A percentile compares a stretch with the other conserved stretches of the same genome.
phyloP scores from a whole-genome alignment of 2,797 vertebrate genomes.

The Poliocrania exsul region DNA sequence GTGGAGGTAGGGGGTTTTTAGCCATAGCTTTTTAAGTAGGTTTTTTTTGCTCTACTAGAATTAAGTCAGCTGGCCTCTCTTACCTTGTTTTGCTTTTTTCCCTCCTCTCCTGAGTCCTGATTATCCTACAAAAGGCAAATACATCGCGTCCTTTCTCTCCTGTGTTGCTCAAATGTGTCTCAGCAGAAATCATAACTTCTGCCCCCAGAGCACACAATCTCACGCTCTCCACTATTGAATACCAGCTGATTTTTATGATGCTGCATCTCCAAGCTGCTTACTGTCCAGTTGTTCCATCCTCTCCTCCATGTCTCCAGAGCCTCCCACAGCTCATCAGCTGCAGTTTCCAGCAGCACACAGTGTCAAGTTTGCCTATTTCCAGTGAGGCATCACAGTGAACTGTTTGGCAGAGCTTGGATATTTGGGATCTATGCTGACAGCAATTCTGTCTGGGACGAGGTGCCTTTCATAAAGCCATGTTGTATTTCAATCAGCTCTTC shows the following conservation, averaged over 20 bases:
- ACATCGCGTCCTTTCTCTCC: background rate
- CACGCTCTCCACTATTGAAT: fast-evolving
- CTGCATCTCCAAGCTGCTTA: background rate
- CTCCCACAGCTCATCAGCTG: background rate
- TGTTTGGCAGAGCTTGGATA: background rate
- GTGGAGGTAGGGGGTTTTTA: background rate
- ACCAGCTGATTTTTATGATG: background rate
- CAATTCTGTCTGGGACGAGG: background rate
- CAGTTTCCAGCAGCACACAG: fast-evolving
- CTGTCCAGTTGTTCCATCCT: background rate
- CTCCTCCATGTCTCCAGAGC: background rate
- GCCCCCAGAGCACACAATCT: fast-evolving
- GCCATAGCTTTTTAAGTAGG: background rate
- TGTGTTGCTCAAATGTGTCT: background rate
- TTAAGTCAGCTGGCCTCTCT: background rate
- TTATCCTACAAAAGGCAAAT: background rate
- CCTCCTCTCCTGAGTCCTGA: fast-evolving
- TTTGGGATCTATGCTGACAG: background rate
- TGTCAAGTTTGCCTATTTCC: background rate
- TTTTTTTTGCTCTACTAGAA: background rate
- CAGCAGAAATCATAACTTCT: background rate
- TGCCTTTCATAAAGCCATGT: background rate
- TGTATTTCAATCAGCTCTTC: background rate
- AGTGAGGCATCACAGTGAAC: fast-evolving
- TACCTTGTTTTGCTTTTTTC: background rate